Conservation (phyloP, 1,140 invertebrate genomes). For the Periplaneta americana region DNA sequence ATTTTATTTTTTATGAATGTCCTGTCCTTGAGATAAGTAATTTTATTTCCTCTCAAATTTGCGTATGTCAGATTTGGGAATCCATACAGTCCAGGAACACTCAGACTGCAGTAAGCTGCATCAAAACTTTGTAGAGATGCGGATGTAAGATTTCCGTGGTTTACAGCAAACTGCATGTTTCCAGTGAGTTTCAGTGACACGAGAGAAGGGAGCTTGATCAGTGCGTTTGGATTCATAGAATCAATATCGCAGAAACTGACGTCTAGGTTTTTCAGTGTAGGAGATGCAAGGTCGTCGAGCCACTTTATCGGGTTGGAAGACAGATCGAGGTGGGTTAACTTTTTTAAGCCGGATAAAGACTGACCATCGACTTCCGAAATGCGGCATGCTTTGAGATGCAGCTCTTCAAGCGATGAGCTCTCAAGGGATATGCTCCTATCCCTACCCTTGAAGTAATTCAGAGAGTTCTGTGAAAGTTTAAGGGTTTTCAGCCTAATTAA, state of each 20-base stretch:
- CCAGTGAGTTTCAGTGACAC: background rate
- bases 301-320: background rate
- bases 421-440: background rate
- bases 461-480: background rate
- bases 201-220: background rate
- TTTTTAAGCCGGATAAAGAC: background rate
- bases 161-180: background rate
- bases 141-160: background rate
- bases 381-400: background rate
- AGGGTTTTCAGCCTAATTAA: background rate
- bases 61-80: slow-evolving; percentile 8
- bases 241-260: background rate
- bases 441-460: background rate
- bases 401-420: background rate
- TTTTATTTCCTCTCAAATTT: slow-evolving; percentile 10
- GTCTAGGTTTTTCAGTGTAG: background rate
- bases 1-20: background rate
- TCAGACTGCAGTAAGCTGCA: slow-evolving; percentile 8
- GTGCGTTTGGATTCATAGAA: background rate
- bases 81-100: background rate
- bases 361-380: background rate
- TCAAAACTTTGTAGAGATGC: background rate
- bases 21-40: slow-evolving; percentile 1
- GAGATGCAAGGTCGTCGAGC: background rate
- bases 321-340: background rate